Evolutionary conservation across 2,113 vertebrate species (phyloP).

Genomic region (Polypterus bichir): DNA sequence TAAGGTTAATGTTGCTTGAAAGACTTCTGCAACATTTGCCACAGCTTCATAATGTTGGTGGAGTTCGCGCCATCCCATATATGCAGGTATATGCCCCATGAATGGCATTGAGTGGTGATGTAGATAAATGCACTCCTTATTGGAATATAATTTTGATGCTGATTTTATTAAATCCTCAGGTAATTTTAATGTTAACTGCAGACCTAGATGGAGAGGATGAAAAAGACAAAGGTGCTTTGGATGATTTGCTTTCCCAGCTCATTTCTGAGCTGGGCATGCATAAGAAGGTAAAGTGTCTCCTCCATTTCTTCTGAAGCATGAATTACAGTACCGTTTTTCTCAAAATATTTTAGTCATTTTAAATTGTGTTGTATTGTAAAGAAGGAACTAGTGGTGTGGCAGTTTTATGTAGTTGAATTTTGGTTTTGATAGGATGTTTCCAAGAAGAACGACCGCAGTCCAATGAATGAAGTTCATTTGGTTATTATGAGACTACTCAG

Average conservation of each 20-base stretch:
- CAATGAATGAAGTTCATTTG: conserved; percentile 88
- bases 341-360: neutral
- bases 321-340: too few species aligned
- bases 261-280: conserved; percentile 90
- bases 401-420: neutral
- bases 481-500: conserved; percentile 95
- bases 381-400: neutral
- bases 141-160: too few species aligned
- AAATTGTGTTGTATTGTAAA: too few species aligned
- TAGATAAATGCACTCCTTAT: too few species aligned
- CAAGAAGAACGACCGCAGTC: conserved; percentile 83
- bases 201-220: conserved; percentile 95
- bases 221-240: conserved; percentile 93
- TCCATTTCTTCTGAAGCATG: too few species aligned
- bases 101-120: too few species aligned
- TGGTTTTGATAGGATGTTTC: conserved; percentile 68
- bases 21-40: conserved; percentile 81
- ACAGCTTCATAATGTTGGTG: conserved; percentile 82
- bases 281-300: conserved; percentile 61
- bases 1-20: conserved; percentile 88
- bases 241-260: conserved; percentile 84
- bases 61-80: conserved; percentile 91
- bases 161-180: conserved; percentile 32
- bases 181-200: conserved; percentile 92
- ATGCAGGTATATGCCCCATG: conserved; percentile 63